Evolutionary conservation across 2,888 invertebrate species (phyloP), one percentile per base, ranked within the genome.

Genomic region (Leptinotarsa haldemani): DNA sequence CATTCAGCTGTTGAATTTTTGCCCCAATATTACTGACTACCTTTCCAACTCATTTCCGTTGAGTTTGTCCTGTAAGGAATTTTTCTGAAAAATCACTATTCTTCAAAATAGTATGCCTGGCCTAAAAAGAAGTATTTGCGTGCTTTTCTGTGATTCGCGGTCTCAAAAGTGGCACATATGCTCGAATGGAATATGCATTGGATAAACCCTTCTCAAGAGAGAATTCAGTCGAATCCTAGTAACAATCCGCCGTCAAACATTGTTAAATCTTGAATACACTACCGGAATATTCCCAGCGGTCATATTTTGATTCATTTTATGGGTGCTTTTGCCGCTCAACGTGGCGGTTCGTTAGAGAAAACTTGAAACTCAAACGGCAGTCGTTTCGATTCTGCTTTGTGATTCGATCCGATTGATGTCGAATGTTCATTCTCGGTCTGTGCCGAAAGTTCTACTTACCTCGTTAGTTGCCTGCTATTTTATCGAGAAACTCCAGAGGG

Each of bases 311-410:
- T 50, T 79, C 78, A 78, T 78, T 78, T 79, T 77, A 78, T 76
- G 69, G 77, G 74, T 65, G 56, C 72, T 74, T 40, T 40, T 75
- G 74, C 74, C 72, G 70, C 77, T 74, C 74, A 50, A 18, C 48
- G 25, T 56, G 56, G 56, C 71, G 74, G 76, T 77, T 79, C 79
- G 76, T 79, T 77, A 79, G 71, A 74, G 69, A 71, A 58, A 73
- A 77, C 69, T 73, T 71, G 74, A 77, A 77, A 71, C 71, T 70
- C 73, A 68, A 71, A 74, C 65, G 63, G 65, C 67, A 68, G 58
- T 56, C 63, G 70, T 65, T 71, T 70, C 70, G 63, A 72, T 76
- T 70, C 58, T 72, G 74, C 72, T 72, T 68, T 76, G 76, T 76
- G 77, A 77, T 71, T 74, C 73, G 69, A 74, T 73, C 68, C 61